These are phyloP conservation scores for Epinotia nisella DNA, from an alignment of 2,888 invertebrate species.

Conservation along the genomic window DNA sequence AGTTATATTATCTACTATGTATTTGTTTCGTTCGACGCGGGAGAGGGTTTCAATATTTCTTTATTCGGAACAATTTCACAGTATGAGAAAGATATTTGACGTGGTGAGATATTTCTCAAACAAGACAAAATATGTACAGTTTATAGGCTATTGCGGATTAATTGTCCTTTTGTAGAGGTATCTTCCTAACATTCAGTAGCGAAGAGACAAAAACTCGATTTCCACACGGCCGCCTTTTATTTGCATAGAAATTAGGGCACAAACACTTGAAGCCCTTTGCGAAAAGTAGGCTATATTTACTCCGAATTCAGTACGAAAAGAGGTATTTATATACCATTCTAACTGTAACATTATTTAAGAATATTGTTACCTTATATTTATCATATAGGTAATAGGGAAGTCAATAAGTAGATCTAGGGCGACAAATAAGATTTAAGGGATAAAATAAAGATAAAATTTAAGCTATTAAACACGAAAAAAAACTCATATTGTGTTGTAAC, in stretches of 20 bases:
- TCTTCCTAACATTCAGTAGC: background rate
- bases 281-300: conserved; percentile 2
- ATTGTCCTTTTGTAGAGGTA: background rate
- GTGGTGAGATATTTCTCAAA: too few relatives aligned
- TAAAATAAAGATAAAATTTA: background rate
- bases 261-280: background rate
- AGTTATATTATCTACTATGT: background rate
- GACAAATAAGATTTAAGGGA: background rate
- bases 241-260: background rate
- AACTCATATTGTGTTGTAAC: background rate
- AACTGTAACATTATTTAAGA: background rate
- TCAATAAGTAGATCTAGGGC: background rate
- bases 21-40: background rate
- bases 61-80: background rate
- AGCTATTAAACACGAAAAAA: background rate
- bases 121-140: background rate
- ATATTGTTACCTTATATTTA: too few relatives aligned
- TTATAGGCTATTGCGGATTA: background rate
- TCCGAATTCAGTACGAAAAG: background rate
- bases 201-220: background rate
- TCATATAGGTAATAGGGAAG: too few relatives aligned
- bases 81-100: background rate
- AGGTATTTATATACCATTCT: background rate
- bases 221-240: background rate
- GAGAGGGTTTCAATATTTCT: background rate